Conservation (phyloP, 2,888 invertebrate genomes). For the Osedax frankpressi region DNA sequence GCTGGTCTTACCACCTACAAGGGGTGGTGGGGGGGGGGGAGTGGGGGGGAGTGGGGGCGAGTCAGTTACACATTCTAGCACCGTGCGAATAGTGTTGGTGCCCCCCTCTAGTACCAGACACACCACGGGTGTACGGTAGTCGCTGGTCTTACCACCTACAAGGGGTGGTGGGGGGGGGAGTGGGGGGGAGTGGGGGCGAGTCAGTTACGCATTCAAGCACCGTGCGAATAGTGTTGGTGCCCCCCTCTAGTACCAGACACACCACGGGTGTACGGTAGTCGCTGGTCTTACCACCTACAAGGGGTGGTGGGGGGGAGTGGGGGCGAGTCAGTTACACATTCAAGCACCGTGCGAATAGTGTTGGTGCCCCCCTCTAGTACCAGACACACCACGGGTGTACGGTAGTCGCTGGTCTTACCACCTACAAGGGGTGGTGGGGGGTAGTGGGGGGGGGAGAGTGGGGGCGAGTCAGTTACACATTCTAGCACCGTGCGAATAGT, state of each 20-base stretch:
- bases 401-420: constrained; percentile 50
- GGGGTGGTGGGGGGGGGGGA: no score
- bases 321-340: constrained; percentile 90
- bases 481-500: constrained; percentile 89
- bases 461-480: constrained; percentile 89
- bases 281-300: constrained; percentile 43
- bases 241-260: constrained; percentile 91
- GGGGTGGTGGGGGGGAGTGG: no score
- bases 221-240: constrained; percentile 86
- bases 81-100: no score
- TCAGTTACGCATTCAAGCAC: constrained; percentile 93
- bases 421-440: no score
- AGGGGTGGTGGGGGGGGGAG: no score
- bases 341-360: constrained; percentile 85
- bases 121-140: no score
- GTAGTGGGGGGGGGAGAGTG: no score
- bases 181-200: constrained; percentile 86
- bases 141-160: no score
- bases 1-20: constrained; percentile 43
- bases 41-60: no score
- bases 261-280: constrained; percentile 80
- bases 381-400: constrained; percentile 88
- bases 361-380: constrained; percentile 95
- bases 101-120: no score
- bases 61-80: no score